phyloP scores from a whole-genome alignment of 2,797 vertebrate genomes.

The Eutrigla gurnardus region DNA sequence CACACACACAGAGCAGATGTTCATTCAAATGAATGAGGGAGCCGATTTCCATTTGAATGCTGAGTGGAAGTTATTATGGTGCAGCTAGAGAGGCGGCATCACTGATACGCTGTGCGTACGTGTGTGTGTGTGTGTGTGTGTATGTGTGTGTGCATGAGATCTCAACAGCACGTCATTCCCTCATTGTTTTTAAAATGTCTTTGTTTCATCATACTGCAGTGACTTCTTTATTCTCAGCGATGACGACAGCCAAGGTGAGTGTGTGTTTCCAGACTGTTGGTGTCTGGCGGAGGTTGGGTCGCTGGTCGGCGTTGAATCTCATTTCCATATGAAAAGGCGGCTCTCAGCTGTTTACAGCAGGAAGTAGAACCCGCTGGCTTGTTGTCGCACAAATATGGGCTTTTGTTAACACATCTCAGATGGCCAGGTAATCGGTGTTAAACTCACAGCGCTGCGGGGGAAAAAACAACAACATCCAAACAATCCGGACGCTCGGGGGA shows the following conservation, averaged over 20 bases:
- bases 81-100: conserved; percentile 35
- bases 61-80: conserved; percentile 68
- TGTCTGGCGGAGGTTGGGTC: conserved; percentile 35
- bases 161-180: neutral
- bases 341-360: conserved; percentile 38
- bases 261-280: conserved; percentile 23
- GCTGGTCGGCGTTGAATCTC: conserved; percentile 3
- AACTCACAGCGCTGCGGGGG: conserved; percentile 3
- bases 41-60: conserved; percentile 76
- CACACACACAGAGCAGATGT: conserved; percentile 67
- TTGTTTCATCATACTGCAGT: neutral
- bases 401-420: conserved; percentile 34
- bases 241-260: conserved; percentile 13
- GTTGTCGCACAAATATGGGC: neutral
- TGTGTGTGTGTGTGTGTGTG: conserved; percentile 32
- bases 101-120: conserved; percentile 32
- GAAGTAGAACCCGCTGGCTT: conserved; percentile 16
- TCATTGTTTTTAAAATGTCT: neutral
- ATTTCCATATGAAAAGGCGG: conserved; percentile 56
- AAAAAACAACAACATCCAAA: conserved; percentile 10
- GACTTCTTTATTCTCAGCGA: neutral
- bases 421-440: conserved; percentile 49
- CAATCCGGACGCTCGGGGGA: conserved; percentile 20
- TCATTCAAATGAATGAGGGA: conserved; percentile 68
- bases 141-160: neutral